A percentile compares a stretch with the other conserved stretches of the same genome.
Conservation (phyloP, 2,113 vertebrate species). For the Phalacrocorax carbo region DNA sequence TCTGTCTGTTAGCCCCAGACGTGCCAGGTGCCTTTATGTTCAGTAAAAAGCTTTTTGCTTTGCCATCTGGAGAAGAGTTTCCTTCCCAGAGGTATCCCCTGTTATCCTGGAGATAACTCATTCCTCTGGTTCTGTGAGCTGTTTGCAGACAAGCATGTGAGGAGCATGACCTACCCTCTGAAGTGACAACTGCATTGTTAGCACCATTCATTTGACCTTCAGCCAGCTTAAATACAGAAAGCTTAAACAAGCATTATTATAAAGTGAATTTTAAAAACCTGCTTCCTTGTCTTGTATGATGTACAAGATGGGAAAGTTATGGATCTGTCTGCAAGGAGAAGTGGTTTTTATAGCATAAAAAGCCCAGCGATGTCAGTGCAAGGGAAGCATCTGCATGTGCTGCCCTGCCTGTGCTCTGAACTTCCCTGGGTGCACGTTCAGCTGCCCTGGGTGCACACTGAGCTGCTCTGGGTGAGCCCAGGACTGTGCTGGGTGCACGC, state of each 20-base stretch:
- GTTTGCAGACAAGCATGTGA: not conserved
- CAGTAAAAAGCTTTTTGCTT: not conserved
- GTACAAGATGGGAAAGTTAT: not conserved
- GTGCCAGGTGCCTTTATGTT: not conserved
- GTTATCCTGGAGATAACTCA: not conserved
- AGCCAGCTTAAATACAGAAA: not conserved
- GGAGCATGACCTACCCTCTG: not conserved
- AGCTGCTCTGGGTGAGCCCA: not conserved
- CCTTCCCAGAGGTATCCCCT: not conserved
- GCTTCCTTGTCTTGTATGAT: not conserved
- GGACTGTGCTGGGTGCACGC: not conserved
- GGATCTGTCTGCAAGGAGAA: not conserved
- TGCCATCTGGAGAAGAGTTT: not conserved
- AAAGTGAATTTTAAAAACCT: not conserved
- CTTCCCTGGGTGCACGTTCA: not conserved
- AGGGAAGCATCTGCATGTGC: not conserved
- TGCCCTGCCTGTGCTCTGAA: not conserved
- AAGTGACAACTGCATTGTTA: not conserved
- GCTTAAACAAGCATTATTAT: not conserved
- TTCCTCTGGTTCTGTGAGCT: not conserved
- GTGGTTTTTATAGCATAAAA: not conserved
- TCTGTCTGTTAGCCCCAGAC: not conserved
- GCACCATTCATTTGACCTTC: not conserved
- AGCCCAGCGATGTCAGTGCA: not conserved
- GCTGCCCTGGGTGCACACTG: not conserved